These are phyloP conservation scores for Drosophila aldrichi DNA, from an alignment of 2,888 invertebrate genomes.

Conservation along the genomic window DNA sequence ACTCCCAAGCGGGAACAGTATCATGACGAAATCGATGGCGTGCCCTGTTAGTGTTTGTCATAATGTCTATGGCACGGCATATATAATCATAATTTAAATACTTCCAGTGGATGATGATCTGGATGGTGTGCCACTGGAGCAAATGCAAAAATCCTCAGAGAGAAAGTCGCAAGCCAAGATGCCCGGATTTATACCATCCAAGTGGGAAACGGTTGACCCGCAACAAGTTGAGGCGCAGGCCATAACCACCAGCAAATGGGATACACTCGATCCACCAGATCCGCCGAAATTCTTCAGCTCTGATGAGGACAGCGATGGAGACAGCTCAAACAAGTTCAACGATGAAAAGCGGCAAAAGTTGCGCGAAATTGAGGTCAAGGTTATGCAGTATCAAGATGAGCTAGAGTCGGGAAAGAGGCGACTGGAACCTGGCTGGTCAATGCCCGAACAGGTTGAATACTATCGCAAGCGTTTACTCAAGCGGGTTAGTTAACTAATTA, in stretches of 20 bases:
- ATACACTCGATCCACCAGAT: constrained; percentile 88
- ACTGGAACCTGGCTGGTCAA: constrained; percentile 90
- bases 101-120: constrained; percentile 90
- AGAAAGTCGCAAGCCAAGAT: constrained; percentile 73
- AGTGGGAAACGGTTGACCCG: constrained; percentile 98
- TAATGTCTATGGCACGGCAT: not conserved
- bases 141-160: constrained; percentile 58
- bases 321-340: constrained; percentile 86
- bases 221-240: constrained; percentile 92
- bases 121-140: constrained; percentile 90
- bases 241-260: constrained; percentile 96
- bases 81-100: not conserved
- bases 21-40: constrained; percentile 90
- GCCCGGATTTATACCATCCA: constrained; percentile 94
- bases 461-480: constrained; percentile 95
- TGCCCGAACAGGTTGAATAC: constrained; percentile 94
- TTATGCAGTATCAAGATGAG: constrained; percentile 98
- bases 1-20: constrained; percentile 77
- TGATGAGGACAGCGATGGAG: constrained; percentile 80
- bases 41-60: constrained; percentile 86
- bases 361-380: constrained; percentile 97
- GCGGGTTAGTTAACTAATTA: constrained; percentile 87
- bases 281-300: constrained; percentile 84
- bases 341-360: constrained; percentile 91
- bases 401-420: constrained; percentile 93